Evolutionary conservation across 2,797 vertebrate species (phyloP).

Genomic region (Sebastes hopkinsi): DNA sequence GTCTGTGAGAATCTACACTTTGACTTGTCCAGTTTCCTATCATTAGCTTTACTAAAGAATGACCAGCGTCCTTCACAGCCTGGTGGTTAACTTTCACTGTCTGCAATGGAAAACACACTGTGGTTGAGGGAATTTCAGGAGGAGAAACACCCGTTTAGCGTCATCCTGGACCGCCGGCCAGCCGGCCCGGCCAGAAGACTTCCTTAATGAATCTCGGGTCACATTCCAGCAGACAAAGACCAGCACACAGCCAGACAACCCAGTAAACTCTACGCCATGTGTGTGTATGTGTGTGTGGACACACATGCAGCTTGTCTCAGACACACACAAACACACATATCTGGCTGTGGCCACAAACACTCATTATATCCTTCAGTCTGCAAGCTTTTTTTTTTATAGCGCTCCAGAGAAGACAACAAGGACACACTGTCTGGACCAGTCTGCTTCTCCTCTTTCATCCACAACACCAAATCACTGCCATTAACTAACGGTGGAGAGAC

Average conservation of each 20-base stretch:
- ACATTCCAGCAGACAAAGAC: conserved; percentile 71
- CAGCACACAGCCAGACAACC: conserved; percentile 50
- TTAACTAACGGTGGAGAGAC: conserved; percentile 17
- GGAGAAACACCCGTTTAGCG: conserved; percentile 45
- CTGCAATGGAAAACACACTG: conserved; percentile 37
- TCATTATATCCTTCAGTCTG: conserved; percentile 61
- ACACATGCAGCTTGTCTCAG: neutral
- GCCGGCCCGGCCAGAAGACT: conserved; percentile 43
- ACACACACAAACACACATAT: conserved; percentile 20
- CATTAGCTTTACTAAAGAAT: neutral
- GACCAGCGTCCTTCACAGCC: conserved; percentile 33
- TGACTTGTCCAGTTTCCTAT: neutral
- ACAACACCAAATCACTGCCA: conserved; percentile 30
- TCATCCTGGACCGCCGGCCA: conserved; percentile 42
- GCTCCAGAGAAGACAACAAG: conserved; percentile 46
- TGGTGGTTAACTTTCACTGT: conserved; percentile 7
- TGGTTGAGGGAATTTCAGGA: conserved; percentile 32
- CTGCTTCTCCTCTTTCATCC: conserved; percentile 44
- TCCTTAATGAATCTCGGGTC: conserved; percentile 63
- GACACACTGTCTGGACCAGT: conserved; percentile 48
- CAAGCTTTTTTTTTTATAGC: conserved; percentile 35
- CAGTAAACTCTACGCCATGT: conserved; percentile 20
- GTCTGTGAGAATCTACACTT: conserved; percentile 24
- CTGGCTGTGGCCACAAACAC: conserved; percentile 52
- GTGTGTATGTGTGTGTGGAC: neutral